Evolutionary conservation across 1,140 invertebrate genomes (phyloP).

Genomic region (Drosophila eugracilis): DNA sequence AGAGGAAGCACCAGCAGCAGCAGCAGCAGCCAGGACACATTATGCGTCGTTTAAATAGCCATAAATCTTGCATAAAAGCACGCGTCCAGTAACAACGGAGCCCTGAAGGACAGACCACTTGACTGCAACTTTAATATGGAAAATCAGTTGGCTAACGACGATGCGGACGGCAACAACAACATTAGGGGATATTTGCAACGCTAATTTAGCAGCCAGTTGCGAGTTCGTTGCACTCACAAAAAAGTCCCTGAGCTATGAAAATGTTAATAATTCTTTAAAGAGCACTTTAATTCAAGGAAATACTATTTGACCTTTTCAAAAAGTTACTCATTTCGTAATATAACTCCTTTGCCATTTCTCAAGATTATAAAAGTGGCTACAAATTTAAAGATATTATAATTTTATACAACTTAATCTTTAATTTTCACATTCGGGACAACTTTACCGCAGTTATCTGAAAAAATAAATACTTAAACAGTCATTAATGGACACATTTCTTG

Average conservation of each 20-base stretch:
- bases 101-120: slow-evolving; percentile 40
- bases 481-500: no score
- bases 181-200: slow-evolving; percentile 72
- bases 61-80: slow-evolving; percentile 81
- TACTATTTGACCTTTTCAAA: no score
- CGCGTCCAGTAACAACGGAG: slow-evolving; percentile 47
- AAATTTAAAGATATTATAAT: no score
- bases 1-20: slow-evolving; percentile 30
- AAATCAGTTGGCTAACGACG: slow-evolving; percentile 75
- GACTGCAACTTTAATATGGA: slow-evolving; percentile 76
- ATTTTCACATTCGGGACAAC: no score
- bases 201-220: slow-evolving; percentile 71
- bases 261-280: not conserved
- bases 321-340: no score
- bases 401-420: no score
- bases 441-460: no score
- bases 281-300: not conserved
- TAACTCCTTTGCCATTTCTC: no score
- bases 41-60: slow-evolving; percentile 82
- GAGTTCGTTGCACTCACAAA: slow-evolving; percentile 28
- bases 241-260: not conserved
- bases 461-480: no score
- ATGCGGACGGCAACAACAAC: slow-evolving; percentile 17
- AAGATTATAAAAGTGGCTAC: no score
- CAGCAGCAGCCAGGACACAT: slow-evolving; percentile 61